Percentiles rank a stretch among this genome's conserved stretches.
These are phyloP conservation scores for Phorcus lineatus DNA, from an alignment of 2,888 invertebrate species.

Conservation along the genomic window DNA sequence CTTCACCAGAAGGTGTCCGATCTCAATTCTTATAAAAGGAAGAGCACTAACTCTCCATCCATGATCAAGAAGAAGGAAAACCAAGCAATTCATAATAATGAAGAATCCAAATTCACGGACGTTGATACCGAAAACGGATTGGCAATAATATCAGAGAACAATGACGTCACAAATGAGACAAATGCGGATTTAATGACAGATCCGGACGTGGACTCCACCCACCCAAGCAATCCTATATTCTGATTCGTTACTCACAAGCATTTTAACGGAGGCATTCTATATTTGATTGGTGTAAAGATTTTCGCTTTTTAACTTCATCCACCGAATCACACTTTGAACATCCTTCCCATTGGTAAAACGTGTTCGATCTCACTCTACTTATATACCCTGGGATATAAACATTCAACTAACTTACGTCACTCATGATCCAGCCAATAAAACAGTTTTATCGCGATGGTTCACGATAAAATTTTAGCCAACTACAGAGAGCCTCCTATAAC, in stretches of 20 bases:
- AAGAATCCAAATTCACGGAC: not conserved
- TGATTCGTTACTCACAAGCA: not conserved
- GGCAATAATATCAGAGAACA: not conserved
- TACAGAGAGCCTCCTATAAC: no score
- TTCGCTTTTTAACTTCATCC: not conserved
- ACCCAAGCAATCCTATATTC: not conserved
- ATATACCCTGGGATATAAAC: no score
- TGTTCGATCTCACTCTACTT: no score
- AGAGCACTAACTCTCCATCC: not conserved
- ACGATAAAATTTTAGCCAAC: no score
- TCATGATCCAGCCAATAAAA: no score
- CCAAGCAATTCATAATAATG: no score
- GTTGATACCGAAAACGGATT: not conserved
- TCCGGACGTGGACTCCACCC: not conserved
- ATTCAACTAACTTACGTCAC: no score
- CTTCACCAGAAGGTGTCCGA: slow-evolving; percentile 31
- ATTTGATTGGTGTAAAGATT: not conserved
- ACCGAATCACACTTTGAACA: no score
- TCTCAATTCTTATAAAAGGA: not conserved
- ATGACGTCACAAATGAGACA: not conserved
- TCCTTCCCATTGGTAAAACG: no score
- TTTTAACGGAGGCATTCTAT: not conserved
- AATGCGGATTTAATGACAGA: not conserved
- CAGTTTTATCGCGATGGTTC: no score
- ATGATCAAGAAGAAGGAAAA: no score